Conservation (phyloP, 2,113 vertebrate species). For the Crypturellus undulatus region DNA sequence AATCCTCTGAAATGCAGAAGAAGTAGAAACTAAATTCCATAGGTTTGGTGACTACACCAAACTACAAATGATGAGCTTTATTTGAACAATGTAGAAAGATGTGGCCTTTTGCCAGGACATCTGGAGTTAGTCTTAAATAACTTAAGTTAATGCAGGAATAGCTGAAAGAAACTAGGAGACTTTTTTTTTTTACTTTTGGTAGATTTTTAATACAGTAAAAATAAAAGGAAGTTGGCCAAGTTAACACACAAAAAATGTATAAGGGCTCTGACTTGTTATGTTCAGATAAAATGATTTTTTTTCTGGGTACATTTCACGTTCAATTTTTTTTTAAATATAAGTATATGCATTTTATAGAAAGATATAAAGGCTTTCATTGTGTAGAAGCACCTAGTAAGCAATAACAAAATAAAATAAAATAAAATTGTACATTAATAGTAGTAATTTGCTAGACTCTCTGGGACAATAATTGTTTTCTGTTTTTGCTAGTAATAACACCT, state of each 20-base stretch:
- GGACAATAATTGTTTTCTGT: background rate
- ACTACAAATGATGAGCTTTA: background rate
- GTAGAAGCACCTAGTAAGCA: background rate
- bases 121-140: background rate
- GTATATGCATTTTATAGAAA: background rate
- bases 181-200: background rate
- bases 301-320: background rate
- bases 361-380: background rate
- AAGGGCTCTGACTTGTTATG: background rate
- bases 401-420: background rate
- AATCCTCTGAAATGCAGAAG: background rate
- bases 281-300: background rate
- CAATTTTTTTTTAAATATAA: background rate
- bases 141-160: background rate
- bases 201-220: background rate
- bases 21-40: background rate
- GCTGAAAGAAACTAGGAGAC: background rate
- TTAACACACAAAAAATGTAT: background rate
- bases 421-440: background rate
- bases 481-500: background rate
- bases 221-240: background rate
- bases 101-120: background rate
- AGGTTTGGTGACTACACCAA: background rate
- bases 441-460: background rate
- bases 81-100: background rate